Conservation (phyloP, 2,888 invertebrate species). For the Seira sanloemensis region DNA sequence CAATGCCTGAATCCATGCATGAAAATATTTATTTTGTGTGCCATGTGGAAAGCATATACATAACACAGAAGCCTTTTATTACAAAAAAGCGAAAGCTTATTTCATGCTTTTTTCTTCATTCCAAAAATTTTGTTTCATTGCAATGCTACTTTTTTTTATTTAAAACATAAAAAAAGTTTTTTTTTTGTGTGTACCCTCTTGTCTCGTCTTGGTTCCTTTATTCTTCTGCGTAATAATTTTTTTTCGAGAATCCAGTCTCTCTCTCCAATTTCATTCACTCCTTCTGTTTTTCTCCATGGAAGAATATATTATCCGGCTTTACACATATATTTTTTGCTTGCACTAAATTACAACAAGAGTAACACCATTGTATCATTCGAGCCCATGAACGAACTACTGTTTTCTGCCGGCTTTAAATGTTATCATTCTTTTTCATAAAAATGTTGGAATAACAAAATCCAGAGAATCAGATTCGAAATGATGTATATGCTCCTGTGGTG, state of each 20-base stretch:
- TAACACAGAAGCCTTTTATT: not conserved
- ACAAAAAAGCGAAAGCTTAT: not conserved
- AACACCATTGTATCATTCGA: not conserved
- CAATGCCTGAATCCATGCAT: slow-evolving; percentile 26
- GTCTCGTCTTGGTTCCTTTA: not conserved
- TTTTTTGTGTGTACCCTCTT: slow-evolving; percentile 6
- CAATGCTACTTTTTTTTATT: slow-evolving; percentile 6
- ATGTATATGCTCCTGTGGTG: not conserved
- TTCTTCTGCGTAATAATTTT: slow-evolving; percentile 30
- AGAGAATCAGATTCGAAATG: slow-evolving; percentile 15
- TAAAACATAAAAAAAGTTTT: not conserved
- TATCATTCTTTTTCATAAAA: not conserved
- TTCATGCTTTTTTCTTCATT: slow-evolving; percentile 3
- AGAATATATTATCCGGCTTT: slow-evolving; percentile 44
- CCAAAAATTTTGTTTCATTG: not conserved
- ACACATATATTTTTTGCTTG: slow-evolving; percentile 2
- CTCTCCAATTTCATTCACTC: slow-evolving; percentile 45
- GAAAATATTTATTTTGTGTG: slow-evolving; percentile 23
- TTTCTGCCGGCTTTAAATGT: slow-evolving; percentile 6
- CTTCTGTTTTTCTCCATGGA: slow-evolving; percentile 45
- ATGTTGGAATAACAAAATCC: slow-evolving; percentile 17
- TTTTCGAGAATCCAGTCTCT: too few species aligned
- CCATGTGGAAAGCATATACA: not conserved
- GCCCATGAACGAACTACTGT: slow-evolving; percentile 10
- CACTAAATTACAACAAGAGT: slow-evolving; percentile 16